Percentiles rank a stretch among this genome's conserved stretches.
phyloP scores from a whole-genome alignment of 2,888 invertebrate genomes.

The Spodoptera picta region DNA sequence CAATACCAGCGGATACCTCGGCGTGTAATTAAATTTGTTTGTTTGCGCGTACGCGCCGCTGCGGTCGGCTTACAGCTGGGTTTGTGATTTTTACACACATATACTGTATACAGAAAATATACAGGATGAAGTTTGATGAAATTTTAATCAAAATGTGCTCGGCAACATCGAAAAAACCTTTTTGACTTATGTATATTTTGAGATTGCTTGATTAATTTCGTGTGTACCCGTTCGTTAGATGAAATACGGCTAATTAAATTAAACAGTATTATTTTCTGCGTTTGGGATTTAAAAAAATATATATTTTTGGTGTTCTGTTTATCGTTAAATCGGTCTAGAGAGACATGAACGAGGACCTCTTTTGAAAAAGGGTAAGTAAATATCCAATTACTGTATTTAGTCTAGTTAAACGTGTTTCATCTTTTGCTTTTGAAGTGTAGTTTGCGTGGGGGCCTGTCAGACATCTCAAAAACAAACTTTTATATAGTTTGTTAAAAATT shows the following conservation, averaged over 20 bases:
- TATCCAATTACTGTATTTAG: conserved; percentile 28
- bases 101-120: conserved; percentile 66
- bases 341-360: not conserved
- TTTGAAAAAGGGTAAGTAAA: conserved; percentile 9
- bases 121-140: conserved; percentile 69
- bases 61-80: conserved; percentile 61
- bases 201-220: conserved; percentile 50
- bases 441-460: conserved; percentile 14
- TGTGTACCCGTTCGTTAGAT: conserved; percentile 59
- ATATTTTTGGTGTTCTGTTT: conserved; percentile 23
- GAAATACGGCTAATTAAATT: conserved; percentile 48
- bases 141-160: conserved; percentile 72
- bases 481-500: too few relatives aligned
- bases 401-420: conserved; percentile 24
- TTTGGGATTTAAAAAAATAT: conserved; percentile 3
- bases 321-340: not conserved
- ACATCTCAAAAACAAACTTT: not conserved
- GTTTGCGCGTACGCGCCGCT: conserved; percentile 63
- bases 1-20: conserved; percentile 59
- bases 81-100: conserved; percentile 69
- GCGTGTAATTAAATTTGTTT: conserved; percentile 75
- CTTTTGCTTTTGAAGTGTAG: conserved; percentile 24
- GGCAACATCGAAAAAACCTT: conserved; percentile 55
- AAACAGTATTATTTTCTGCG: conserved; percentile 35
- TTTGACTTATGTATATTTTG: conserved; percentile 56